These are phyloP conservation scores for Ptychoptera albimana DNA, from an alignment of 2,888 invertebrate genomes.

Conservation along the genomic window DNA sequence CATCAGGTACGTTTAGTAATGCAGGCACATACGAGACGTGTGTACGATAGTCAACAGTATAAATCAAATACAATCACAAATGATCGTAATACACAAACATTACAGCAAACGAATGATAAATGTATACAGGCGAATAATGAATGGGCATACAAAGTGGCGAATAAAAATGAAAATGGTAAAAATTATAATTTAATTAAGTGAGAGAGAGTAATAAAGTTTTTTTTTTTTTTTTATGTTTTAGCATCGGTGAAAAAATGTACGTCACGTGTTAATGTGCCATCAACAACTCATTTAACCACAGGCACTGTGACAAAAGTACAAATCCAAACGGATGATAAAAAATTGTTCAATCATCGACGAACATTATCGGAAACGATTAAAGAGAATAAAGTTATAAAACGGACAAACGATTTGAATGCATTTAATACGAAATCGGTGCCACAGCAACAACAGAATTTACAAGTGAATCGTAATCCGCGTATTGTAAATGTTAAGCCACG, in stretches of 20 bases:
- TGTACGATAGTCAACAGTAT: too few relatives aligned
- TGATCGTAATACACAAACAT: slow-evolving; percentile 18
- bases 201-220: not conserved
- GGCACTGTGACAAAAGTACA: not conserved
- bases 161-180: not conserved
- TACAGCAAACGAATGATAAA: slow-evolving; percentile 16
- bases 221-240: slow-evolving; percentile 9
- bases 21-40: slow-evolving; percentile 29
- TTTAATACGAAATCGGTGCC: not conserved
- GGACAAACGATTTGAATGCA: not conserved
- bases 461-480: not conserved
- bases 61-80: slow-evolving; percentile 17
- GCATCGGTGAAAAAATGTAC: slow-evolving; percentile 26
- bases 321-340: slow-evolving; percentile 4
- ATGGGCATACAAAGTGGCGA: not conserved
- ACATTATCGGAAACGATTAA: slow-evolving; percentile 5
- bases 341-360: not conserved
- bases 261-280: slow-evolving; percentile 24
- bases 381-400: not conserved
- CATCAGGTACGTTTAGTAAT: slow-evolving; percentile 30
- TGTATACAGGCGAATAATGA: slow-evolving; percentile 23
- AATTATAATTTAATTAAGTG: slow-evolving; percentile 11
- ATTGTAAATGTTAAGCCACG: slow-evolving; percentile 28
- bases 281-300: not conserved
- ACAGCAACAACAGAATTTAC: too few relatives aligned